Percentiles rank a stretch among this genome's conserved stretches.
Conservation (phyloP, 2,888 invertebrate genomes). For the Cordylochernes scorpioides region DNA sequence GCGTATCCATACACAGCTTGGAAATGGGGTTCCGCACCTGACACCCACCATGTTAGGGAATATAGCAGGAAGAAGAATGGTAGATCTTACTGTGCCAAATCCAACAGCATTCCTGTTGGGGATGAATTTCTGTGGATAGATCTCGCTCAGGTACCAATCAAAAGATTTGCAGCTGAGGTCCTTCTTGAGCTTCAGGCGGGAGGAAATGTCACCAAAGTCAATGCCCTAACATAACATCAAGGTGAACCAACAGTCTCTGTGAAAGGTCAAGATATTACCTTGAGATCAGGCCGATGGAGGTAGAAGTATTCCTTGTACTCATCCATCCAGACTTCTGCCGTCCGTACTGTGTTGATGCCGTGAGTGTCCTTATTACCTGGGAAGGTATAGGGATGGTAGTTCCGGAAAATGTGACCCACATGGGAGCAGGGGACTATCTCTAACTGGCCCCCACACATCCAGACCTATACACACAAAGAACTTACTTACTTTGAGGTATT, state of each 20-base stretch:
- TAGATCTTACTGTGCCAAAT: conserved; percentile 24
- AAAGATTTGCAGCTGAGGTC: conserved; percentile 61
- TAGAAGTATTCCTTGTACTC: conserved; percentile 78
- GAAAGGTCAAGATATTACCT: conserved; percentile 24
- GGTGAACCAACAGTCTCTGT: neutral
- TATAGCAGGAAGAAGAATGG: neutral
- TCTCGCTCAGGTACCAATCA: conserved; percentile 66
- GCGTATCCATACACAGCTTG: conserved; percentile 46
- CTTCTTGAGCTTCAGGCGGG: conserved; percentile 45
- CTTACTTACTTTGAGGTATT: too few species aligned
- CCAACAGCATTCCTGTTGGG: conserved; percentile 29
- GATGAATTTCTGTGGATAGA: conserved; percentile 70
- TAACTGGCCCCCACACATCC: conserved; percentile 62
- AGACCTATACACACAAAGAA: conserved; percentile 24
- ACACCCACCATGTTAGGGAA: neutral
- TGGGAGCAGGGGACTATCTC: conserved; percentile 84
- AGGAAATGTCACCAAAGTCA: conserved; percentile 50
- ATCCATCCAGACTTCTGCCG: conserved; percentile 95
- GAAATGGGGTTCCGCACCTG: conserved; percentile 30
- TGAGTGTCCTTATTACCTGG: conserved; percentile 59
- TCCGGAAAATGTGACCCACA: conserved; percentile 78
- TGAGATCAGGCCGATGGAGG: conserved; percentile 47
- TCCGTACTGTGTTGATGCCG: conserved; percentile 77
- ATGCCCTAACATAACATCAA: conserved; percentile 15
- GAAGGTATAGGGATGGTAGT: conserved; percentile 76